Evolutionary conservation across 2,888 invertebrate genomes (phyloP).

Genomic region (Tenthredo mesomela): DNA sequence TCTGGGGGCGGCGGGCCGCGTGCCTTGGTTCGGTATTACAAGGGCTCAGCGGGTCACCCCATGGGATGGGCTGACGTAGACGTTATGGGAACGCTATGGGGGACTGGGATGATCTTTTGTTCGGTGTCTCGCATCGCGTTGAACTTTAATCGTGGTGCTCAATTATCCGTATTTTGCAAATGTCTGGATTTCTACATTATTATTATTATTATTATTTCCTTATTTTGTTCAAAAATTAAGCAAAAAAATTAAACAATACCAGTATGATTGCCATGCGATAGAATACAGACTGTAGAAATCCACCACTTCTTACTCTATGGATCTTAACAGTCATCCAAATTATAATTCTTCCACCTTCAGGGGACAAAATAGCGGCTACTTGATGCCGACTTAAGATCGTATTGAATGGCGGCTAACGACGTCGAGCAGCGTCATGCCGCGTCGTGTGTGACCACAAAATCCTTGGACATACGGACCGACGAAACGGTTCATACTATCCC

Average conservation of each 20-base stretch:
- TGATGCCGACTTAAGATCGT: conserved; percentile 76
- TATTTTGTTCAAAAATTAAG: background rate
- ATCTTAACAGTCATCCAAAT: conserved; percentile 56
- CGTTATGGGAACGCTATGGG: conserved; percentile 38
- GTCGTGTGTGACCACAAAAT: conserved; percentile 62
- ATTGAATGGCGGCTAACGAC: conserved; percentile 76
- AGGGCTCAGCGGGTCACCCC: conserved; percentile 64
- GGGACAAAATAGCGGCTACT: conserved; percentile 74
- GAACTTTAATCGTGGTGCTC: conserved; percentile 36
- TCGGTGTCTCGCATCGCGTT: conserved; percentile 19
- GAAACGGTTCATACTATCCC: background rate
- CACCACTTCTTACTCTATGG: background rate
- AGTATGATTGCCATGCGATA: background rate
- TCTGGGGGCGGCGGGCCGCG: conserved; percentile 51
- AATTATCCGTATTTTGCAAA: conserved; percentile 24
- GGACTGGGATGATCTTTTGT: conserved; percentile 44
- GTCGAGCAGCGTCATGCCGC: conserved; percentile 73
- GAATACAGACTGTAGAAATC: background rate
- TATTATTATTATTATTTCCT: background rate
- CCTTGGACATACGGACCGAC: conserved; percentile 8
- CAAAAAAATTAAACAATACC: background rate
- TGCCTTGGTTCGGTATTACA: conserved; percentile 57
- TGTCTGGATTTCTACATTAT: background rate
- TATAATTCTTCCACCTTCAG: conserved; percentile 58
- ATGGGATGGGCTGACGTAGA: conserved; percentile 6